Evolutionary conservation across 2,888 invertebrate genomes (phyloP).

Genomic region (Anagyrus pseudococci): DNA sequence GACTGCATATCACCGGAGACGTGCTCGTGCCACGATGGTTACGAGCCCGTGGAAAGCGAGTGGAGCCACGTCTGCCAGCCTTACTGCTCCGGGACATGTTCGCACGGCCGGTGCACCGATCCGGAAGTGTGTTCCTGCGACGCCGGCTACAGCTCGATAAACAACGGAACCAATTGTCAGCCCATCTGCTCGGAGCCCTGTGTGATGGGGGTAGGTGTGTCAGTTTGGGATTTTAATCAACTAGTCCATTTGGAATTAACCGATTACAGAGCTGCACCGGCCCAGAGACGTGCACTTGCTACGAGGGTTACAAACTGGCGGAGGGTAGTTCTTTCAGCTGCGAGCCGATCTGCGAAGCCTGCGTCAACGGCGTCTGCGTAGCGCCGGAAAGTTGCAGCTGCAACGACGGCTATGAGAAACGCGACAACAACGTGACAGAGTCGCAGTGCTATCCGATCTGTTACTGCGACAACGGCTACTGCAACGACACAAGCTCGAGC

Average conservation of each 20-base stretch:
- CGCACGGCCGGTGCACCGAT: no score
- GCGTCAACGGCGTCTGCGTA: conserved; percentile 57
- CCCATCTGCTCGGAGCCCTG: conserved; percentile 59
- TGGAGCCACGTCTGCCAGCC: no score
- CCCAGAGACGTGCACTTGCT: conserved; percentile 56
- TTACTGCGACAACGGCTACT: conserved; percentile 44
- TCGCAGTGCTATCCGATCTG: conserved; percentile 50
- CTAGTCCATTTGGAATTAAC: no score
- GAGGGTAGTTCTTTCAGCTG: conserved; percentile 43
- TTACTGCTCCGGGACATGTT: no score
- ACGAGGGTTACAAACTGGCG: conserved; percentile 44
- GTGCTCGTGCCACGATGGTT: conserved; percentile 51
- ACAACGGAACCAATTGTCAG: conserved; percentile 41
- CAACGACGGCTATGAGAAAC: conserved; percentile 46
- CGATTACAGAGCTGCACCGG: no score
- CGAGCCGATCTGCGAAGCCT: conserved; percentile 43
- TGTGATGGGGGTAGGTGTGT: conserved; percentile 61
- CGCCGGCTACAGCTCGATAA: conserved; percentile 26
- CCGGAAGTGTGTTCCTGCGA: conserved; percentile 59
- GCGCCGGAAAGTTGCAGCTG: conserved; percentile 56
- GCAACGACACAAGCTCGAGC: conserved; percentile 27
- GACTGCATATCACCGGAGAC: conserved; percentile 48
- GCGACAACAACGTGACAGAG: conserved; percentile 29
- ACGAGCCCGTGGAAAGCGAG: neutral
- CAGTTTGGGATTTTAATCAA: no score